Percentiles rank a stretch among this genome's conserved stretches.
phyloP scores from a whole-genome alignment of 2,888 invertebrate genomes.

The Eueremaeus valkanovi region DNA sequence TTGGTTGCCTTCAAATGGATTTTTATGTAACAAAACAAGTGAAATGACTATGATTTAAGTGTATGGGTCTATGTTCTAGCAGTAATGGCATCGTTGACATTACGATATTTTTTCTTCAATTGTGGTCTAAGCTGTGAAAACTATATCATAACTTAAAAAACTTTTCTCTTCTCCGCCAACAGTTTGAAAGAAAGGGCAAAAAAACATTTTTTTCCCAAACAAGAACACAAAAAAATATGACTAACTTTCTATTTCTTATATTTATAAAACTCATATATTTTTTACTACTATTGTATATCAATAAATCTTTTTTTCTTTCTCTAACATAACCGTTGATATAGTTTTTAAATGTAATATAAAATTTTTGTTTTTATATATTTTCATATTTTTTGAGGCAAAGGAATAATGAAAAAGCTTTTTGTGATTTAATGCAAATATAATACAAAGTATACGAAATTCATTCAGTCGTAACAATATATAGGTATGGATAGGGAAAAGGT shows the following conservation, averaged over 20 bases:
- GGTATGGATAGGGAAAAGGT: no score
- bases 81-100: conserved; percentile 5
- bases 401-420: no score
- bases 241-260: neutral
- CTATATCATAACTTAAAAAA: neutral
- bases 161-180: no score
- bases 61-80: neutral
- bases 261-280: neutral
- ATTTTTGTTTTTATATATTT: no score
- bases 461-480: neutral
- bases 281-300: neutral
- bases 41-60: conserved; percentile 5
- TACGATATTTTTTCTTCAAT: neutral
- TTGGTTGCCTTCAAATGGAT: neutral
- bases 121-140: conserved; percentile 7
- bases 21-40: neutral
- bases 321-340: no score
- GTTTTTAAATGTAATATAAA: no score
- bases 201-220: neutral
- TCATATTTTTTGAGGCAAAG: no score
- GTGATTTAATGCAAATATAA: conserved; percentile 9
- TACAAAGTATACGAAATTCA: neutral
- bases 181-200: neutral
- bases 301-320: no score
- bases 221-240: neutral